Evolutionary conservation across 1,140 invertebrate species (phyloP).

Genomic region (Lepidurus packardi): DNA sequence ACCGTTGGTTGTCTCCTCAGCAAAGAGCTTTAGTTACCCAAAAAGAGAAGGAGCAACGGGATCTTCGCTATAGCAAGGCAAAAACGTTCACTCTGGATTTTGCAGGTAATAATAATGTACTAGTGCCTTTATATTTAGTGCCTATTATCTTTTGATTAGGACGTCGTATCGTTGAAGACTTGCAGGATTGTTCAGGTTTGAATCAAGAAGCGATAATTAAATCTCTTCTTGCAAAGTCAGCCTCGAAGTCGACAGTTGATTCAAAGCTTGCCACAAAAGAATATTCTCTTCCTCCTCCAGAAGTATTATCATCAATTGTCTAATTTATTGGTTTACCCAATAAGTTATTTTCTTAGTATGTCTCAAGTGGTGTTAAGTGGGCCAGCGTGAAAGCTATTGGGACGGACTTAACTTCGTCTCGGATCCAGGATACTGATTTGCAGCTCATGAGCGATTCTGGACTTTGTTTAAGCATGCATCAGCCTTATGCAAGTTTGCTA

Average conservation of each 20-base stretch:
- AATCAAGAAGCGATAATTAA: not conserved
- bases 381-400: not conserved
- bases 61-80: conserved; percentile 61
- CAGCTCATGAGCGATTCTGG: conserved; percentile 84
- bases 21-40: conserved; percentile 63
- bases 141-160: conserved; percentile 38
- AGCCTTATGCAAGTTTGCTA: conserved; percentile 89
- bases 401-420: not conserved
- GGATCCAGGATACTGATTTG: conserved; percentile 75
- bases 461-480: conserved; percentile 87
- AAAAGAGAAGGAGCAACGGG: conserved; percentile 62
- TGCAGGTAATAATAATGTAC: conserved; percentile 52
- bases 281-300: conserved; percentile 3
- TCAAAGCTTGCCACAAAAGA: conserved; percentile 2
- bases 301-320: not conserved
- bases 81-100: conserved; percentile 73
- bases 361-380: not conserved
- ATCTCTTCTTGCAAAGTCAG: not conserved
- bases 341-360: not conserved
- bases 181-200: not conserved
- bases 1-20: conserved; percentile 67
- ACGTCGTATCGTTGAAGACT: conserved; percentile 48
- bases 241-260: not conserved
- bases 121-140: conserved; percentile 35
- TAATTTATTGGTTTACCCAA: not conserved